Base-by-base conservation (phyloP, 2,888 invertebrate species). In the Leptinotarsa rubiginosa region DNA sequence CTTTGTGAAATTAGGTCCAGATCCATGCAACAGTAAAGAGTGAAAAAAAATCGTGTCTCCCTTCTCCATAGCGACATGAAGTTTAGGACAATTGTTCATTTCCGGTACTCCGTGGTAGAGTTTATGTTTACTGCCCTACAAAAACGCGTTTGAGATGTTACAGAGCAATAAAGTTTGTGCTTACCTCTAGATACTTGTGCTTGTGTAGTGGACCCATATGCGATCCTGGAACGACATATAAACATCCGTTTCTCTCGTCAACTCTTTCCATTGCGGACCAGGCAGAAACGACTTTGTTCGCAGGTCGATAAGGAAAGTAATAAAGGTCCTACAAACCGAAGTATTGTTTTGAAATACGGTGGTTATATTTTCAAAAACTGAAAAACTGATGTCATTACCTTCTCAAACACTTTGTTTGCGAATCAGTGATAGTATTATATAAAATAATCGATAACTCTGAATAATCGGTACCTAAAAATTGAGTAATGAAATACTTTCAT, bases 41-140 rank as follows among this genome's bases (percentile, higher is more conserved):
- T 96, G 96, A 86, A 97, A 95, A 88, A 97, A 94, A 16, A 95
- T 93, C 0, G 96, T 96, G 86, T 97, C 97, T 0, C 96, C 96
- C 13, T 94, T 93, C 69, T 93, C 91, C 96, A 96, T 96, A 79
- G 92, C 91, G 15, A 96, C 88, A 81, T 93, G 88, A 0, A 92
- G 86, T 77, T 90, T 89, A 0, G 92, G 90, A 13, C 88, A 73
- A 1, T 84, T 70, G 4, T 88, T 88, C 59, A 88, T 86, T 4
- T 89, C 88, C 59, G 87, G 80, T 1, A 91, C 88, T 1, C 94
- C 95, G 86, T 94, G 93, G 86, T 94, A 96, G 83, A 93, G 87
- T 83, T 92, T 91, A 86, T 93, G 93, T 65, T 91, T 91, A 54
- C 83, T 82, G 81, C 87, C 84, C 82, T 88, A 78, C 5, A 59